These are phyloP conservation scores for Steinernema scapterisci DNA, from an alignment of 2,888 invertebrate genomes.

Conservation along the genomic window DNA sequence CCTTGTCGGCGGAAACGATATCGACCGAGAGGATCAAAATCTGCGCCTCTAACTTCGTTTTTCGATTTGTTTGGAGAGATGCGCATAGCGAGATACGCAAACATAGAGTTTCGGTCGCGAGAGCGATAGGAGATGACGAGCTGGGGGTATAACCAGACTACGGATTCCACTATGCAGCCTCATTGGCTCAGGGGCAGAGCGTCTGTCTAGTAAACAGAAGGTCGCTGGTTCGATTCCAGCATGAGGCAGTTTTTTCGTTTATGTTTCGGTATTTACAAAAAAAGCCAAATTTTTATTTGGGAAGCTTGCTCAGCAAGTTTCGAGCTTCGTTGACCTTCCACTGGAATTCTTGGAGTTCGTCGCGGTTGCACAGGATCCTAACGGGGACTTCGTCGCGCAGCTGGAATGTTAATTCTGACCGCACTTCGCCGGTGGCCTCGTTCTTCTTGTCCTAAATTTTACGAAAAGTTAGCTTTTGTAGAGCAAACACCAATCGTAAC, in stretches of 20 bases:
- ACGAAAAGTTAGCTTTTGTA: not conserved
- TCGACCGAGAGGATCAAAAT: not conserved
- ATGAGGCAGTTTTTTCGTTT: conserved; percentile 38
- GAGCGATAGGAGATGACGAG: too few species aligned
- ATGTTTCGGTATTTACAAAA: too few species aligned
- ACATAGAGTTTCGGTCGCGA: too few species aligned
- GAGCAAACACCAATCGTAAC: not conserved
- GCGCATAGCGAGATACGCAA: too few species aligned
- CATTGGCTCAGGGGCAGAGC: conserved; percentile 24
- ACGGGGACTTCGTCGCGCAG: not conserved
- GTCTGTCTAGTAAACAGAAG: conserved; percentile 45
- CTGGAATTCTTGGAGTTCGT: not conserved
- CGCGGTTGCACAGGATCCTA: not conserved
- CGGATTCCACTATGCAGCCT: too few species aligned
- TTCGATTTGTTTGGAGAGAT: too few species aligned
- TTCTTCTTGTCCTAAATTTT: not conserved
- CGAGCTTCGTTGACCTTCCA: conserved; percentile 28
- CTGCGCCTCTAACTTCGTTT: not conserved
- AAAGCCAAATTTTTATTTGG: not conserved
- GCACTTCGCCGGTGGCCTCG: not conserved
- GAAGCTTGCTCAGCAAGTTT: conserved; percentile 13
- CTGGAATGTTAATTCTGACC: not conserved
- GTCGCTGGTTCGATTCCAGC: conserved; percentile 49
- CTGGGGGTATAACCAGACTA: too few species aligned
- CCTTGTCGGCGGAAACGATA: conserved; percentile 20